Evolutionary conservation across 1,140 invertebrate species (phyloP), one percentile per base, ranked within the genome.

Genomic region (Heliothis subflexa): DNA sequence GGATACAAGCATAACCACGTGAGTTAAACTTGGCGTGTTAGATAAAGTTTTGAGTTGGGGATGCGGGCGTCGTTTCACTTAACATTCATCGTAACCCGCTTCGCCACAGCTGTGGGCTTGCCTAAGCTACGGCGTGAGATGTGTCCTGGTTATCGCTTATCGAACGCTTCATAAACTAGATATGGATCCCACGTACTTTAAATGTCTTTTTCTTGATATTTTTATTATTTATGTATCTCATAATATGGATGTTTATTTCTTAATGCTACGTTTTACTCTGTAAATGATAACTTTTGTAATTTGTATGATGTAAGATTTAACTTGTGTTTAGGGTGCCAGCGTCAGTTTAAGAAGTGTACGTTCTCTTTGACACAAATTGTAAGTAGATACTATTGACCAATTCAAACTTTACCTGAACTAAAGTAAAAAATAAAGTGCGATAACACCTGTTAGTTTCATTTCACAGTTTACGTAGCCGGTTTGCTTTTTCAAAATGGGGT

Each of bases 81-180:
- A 73, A 57, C 61, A 79, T 78, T 78, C 80, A 83, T 83, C 74
- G 80, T 78, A 83, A 81, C 74, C 81, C 79, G 82, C 72, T 83
- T 79, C 33, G 18, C 12, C 78, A 78, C 82, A 83, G 78, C 82
- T 83, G 82, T 50, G 80, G 61, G 70, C 78, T 59, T 9, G 11
- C 21, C 33, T 25, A 18, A 4, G 25, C 16, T 14, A 4, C 18
- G 40, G 16, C n/a, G n/a, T 47, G 33, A 62, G 7, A 62, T 45
- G 40, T 64, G n/a, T 64, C 45, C 61, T 64, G 61, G 10, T 3
- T n/a, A 18, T 18, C n/a, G 18, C n/a, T 64, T 64, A 21, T 33
- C 1, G n/a, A 47, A 47, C 2, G n/a, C 45, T 47, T 18, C 1
- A 57, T 25, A 57, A 28, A 57, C 33, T 33, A 33, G 33, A 33